Evolutionary conservation across 2,797 vertebrate genomes (phyloP).

Genomic region (Xiphorhynchus erythropygius): DNA sequence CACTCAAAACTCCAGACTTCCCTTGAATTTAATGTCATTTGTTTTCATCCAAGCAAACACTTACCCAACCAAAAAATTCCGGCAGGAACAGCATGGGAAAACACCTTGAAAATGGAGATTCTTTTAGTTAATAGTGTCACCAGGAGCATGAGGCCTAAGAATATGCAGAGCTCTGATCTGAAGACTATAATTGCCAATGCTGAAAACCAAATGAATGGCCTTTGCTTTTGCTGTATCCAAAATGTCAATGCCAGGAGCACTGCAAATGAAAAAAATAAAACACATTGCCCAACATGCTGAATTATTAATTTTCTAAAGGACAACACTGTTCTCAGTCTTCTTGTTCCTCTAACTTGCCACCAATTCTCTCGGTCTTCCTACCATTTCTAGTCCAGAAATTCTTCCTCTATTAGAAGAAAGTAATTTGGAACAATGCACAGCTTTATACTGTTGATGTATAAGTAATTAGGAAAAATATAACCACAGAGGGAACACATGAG

Average conservation of each 20-base stretch:
- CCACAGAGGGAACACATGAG: not conserved
- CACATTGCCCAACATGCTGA: not conserved
- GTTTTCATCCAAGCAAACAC: slow-evolving; percentile 22
- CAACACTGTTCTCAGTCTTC: not conserved
- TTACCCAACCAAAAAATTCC: slow-evolving; percentile 88
- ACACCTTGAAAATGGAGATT: slow-evolving; percentile 76
- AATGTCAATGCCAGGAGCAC: slow-evolving; percentile 86
- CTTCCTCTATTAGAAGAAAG: not conserved
- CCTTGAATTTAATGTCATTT: not conserved
- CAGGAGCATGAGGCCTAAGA: slow-evolving; percentile 89
- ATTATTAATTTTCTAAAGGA: not conserved
- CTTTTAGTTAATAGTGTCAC: slow-evolving; percentile 80
- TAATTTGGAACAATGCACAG: not conserved
- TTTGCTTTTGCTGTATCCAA: slow-evolving; percentile 88
- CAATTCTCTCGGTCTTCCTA: not conserved
- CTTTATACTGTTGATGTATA: not conserved
- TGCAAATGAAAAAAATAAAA: slow-evolving; percentile 51
- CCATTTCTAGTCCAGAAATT: not conserved
- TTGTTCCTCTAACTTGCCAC: not conserved
- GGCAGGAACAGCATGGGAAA: slow-evolving; percentile 84
- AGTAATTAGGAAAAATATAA: not conserved
- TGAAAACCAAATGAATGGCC: slow-evolving; percentile 87
- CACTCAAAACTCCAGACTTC: not conserved
- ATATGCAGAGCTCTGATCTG: slow-evolving; percentile 89
- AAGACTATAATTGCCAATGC: slow-evolving; percentile 90